These are phyloP conservation scores for Tetanocera ferruginea DNA, from an alignment of 2,888 invertebrate genomes.

Conservation along the genomic window DNA sequence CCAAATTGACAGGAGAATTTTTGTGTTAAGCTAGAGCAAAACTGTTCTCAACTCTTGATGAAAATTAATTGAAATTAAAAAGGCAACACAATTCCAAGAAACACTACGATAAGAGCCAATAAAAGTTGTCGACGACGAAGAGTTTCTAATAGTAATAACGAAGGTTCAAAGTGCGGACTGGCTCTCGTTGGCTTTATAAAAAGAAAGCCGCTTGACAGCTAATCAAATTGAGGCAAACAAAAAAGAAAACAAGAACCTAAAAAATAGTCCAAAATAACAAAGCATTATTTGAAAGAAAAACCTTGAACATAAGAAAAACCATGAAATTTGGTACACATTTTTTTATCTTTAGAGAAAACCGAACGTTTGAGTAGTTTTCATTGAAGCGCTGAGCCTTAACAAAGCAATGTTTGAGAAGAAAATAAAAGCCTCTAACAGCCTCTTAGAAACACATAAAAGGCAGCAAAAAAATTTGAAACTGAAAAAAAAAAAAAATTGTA, in stretches of 20 bases:
- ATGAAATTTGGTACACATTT: background rate
- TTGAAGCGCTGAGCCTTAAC: too few species aligned
- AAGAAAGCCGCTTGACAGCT: conserved; percentile 15
- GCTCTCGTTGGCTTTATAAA: background rate
- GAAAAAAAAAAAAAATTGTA: too few species aligned
- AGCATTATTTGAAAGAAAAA: background rate
- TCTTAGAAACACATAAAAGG: background rate
- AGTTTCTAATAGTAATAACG: background rate
- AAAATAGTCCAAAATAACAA: background rate
- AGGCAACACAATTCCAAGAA: background rate
- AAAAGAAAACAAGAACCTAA: background rate
- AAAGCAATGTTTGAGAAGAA: background rate
- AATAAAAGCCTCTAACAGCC: background rate
- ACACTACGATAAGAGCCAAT: background rate
- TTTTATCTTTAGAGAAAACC: too few species aligned
- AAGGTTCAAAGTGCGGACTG: background rate
- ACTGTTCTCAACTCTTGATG: background rate
- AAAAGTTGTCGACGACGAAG: background rate
- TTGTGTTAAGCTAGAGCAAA: background rate
- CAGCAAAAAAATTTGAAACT: too few species aligned
- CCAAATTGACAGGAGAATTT: background rate
- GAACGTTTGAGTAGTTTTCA: background rate
- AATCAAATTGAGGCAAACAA: conserved; percentile 17
- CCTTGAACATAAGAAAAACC: background rate
- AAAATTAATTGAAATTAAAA: background rate